phyloP scores from a whole-genome alignment of 30 jellyfish, hydroid and myxozoan genomes.

The Chironex yamaguchii region DNA sequence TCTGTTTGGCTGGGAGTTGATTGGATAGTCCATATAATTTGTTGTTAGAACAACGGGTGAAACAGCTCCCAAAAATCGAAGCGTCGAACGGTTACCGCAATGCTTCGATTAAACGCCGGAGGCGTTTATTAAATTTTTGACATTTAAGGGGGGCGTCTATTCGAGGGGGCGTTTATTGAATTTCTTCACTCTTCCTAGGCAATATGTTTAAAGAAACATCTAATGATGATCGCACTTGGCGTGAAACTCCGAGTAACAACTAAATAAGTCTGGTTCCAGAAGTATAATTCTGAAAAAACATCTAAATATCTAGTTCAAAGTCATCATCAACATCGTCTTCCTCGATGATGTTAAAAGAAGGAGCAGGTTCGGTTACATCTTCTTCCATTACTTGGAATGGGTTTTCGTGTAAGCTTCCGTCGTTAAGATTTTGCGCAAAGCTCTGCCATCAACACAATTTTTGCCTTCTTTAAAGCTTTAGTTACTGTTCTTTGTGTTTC shows the following conservation, averaged over 20 bases:
- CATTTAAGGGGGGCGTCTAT: slow-evolving; percentile 16
- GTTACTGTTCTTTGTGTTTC: no score
- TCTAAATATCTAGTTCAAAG: slow-evolving; percentile 58
- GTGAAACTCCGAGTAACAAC: neutral
- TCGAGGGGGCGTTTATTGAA: no score
- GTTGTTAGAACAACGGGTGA: no score
- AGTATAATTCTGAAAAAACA: slow-evolving; percentile 12
- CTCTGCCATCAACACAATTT: no score
- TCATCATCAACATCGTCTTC: slow-evolving; percentile 62
- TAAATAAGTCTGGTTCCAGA: slow-evolving; percentile 21
- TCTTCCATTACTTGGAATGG: slow-evolving; percentile 44
- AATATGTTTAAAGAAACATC: slow-evolving; percentile 22
- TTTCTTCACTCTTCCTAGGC: slow-evolving; percentile 4
- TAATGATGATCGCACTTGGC: neutral
- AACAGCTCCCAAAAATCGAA: no score
- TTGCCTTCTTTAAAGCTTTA: slow-evolving; percentile 49
- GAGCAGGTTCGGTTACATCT: slow-evolving; percentile 58
- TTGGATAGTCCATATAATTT: no score
- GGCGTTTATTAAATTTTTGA: neutral
- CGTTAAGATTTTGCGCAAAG: slow-evolving; percentile 7
- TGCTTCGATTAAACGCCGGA: slow-evolving; percentile 67
- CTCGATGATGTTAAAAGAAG: slow-evolving; percentile 53
- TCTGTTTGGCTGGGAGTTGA: no score
- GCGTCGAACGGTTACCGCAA: neutral
- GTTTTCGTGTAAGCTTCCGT: slow-evolving; percentile 30